phyloP scores from a whole-genome alignment of 2,888 invertebrate genomes.

The Megaustenia siamemsis region DNA sequence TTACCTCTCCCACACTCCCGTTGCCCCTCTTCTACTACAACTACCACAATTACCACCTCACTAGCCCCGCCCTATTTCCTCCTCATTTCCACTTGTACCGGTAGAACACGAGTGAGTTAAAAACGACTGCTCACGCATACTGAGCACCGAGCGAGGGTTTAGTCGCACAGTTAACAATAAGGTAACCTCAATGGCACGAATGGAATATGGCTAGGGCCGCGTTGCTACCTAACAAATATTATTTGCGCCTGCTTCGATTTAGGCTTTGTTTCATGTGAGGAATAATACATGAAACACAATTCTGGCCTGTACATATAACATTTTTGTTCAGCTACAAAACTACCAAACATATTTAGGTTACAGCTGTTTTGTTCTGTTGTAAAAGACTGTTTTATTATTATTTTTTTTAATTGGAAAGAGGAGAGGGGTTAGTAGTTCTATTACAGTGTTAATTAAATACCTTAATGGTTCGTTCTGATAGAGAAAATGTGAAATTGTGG shows the following conservation, averaged over 20 bases:
- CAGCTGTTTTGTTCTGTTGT: too few relatives aligned
- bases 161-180: not conserved
- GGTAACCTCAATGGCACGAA: not conserved
- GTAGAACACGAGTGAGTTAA: not conserved
- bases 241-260: not conserved
- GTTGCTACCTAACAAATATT: not conserved
- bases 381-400: too few relatives aligned
- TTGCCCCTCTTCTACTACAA: not conserved
- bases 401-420: too few relatives aligned
- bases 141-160: not conserved
- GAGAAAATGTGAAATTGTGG: too few relatives aligned
- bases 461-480: too few relatives aligned
- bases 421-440: too few relatives aligned
- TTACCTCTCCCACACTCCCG: not conserved
- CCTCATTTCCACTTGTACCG: constrained; percentile 8
- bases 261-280: not conserved
- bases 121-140: not conserved
- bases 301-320: too few relatives aligned
- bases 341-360: too few relatives aligned
- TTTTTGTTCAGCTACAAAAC: too few relatives aligned
- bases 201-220: not conserved
- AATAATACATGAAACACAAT: too few relatives aligned
- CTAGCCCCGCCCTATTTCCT: constrained; percentile 13
- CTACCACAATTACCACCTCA: constrained; percentile 17
- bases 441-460: too few relatives aligned